These are phyloP conservation scores for Xestia sexstrigata DNA, from an alignment of 2,888 invertebrate genomes.

Conservation along the genomic window DNA sequence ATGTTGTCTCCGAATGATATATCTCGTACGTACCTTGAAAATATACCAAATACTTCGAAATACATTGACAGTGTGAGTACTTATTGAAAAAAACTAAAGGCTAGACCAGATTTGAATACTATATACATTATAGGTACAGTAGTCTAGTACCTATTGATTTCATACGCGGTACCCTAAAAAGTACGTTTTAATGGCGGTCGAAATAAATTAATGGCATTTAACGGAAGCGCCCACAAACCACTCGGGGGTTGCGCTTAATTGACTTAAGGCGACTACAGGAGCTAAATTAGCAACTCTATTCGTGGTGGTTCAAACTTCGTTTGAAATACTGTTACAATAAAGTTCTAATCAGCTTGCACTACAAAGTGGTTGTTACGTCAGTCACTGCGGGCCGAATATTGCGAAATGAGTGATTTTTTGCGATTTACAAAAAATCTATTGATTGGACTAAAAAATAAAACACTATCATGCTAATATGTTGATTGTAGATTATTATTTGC, in stretches of 20 bases:
- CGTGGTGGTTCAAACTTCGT: too few species aligned
- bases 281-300: too few species aligned
- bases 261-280: too few species aligned
- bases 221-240: slow-evolving; percentile 48
- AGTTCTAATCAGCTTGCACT: too few species aligned
- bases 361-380: too few species aligned
- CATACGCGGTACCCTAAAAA: slow-evolving; percentile 45
- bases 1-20: neutral
- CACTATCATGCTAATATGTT: too few species aligned
- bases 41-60: neutral
- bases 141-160: slow-evolving; percentile 18
- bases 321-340: too few species aligned
- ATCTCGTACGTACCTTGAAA: neutral
- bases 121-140: neutral
- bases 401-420: too few species aligned
- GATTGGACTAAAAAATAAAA: too few species aligned
- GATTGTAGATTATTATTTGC: too few species aligned
- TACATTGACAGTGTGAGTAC: neutral
- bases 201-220: slow-evolving; percentile 66
- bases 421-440: too few species aligned
- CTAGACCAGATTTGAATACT: neutral
- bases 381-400: too few species aligned
- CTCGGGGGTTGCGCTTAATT: slow-evolving; percentile 56
- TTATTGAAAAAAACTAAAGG: neutral
- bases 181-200: slow-evolving; percentile 53